A percentile compares a stretch with the other conserved stretches of the same genome.
These are phyloP conservation scores for Datnioides undecimradiatus DNA, from an alignment of 2,113 vertebrate genomes.

Conservation along the genomic window DNA sequence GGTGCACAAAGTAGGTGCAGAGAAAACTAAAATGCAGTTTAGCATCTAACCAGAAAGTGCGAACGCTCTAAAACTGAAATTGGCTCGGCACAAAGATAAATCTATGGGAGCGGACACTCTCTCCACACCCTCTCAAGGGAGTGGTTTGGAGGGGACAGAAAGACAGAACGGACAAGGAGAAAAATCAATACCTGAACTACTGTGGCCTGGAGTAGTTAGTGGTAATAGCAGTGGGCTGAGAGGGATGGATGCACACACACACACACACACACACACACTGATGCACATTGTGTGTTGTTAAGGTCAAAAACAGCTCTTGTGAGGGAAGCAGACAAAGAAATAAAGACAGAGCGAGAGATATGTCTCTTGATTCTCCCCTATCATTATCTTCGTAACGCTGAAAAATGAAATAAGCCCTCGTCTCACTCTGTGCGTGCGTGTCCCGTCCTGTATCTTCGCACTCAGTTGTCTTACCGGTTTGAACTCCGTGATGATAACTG, in stretches of 20 bases:
- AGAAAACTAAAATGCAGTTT: neutral
- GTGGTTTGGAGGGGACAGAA: slow-evolving; percentile 35
- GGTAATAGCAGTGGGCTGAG: slow-evolving; percentile 44
- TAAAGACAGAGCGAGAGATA: slow-evolving; percentile 11
- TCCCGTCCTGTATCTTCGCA: neutral
- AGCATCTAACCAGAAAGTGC: neutral
- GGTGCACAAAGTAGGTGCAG: neutral
- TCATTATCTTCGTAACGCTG: slow-evolving; percentile 17
- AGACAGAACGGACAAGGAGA: slow-evolving; percentile 46
- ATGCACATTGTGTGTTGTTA: neutral
- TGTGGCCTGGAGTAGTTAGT: slow-evolving; percentile 67
- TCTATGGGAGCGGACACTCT: neutral
- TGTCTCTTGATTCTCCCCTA: slow-evolving; percentile 21
- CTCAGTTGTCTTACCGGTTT: neutral
- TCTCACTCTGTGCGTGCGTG: neutral
- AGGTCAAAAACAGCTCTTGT: slow-evolving; percentile 49
- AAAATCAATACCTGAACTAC: slow-evolving; percentile 72
- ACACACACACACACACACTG: slow-evolving; percentile 15
- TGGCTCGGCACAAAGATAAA: neutral
- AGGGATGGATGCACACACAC: slow-evolving; percentile 21
- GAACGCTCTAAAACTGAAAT: neutral
- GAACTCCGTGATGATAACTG: slow-evolving; percentile 32
- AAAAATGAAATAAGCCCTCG: slow-evolving; percentile 10
- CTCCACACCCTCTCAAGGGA: slow-evolving; percentile 23
- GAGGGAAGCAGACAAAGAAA: slow-evolving; percentile 24